A percentile compares a stretch with the other conserved stretches of the same genome.
Evolutionary conservation across 2,888 invertebrate genomes (phyloP).

Genomic region (Dasysyrphus albostriatus): DNA sequence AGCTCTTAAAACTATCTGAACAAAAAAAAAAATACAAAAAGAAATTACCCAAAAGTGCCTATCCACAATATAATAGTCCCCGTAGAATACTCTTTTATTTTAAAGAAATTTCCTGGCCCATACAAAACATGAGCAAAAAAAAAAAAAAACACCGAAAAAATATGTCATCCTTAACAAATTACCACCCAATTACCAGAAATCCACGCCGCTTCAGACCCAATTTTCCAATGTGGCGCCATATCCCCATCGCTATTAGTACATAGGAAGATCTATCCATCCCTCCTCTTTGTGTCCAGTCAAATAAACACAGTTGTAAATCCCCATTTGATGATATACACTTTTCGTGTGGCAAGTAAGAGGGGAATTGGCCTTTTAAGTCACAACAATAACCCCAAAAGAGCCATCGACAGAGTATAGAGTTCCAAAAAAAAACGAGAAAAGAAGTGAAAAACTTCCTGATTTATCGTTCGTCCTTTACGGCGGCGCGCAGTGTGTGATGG

Average conservation of each 20-base stretch:
- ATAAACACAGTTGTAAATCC: conserved; percentile 74
- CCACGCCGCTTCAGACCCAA: conserved; percentile 54
- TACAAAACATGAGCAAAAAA: conserved; percentile 15
- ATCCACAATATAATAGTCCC: conserved; percentile 23
- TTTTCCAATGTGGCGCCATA: conserved; percentile 45
- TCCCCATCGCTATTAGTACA: neutral
- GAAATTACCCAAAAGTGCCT: neutral
- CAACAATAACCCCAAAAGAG: conserved; percentile 77
- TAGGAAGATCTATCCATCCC: neutral
- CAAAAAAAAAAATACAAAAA: conserved; percentile 4
- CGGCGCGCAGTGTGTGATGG: conserved; percentile 22
- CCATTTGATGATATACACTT: conserved; percentile 73
- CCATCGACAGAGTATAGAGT: conserved; percentile 62
- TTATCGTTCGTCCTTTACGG: conserved; percentile 64
- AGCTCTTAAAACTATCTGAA: conserved; percentile 10
- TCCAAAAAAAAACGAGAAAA: conserved; percentile 40
- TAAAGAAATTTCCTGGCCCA: conserved; percentile 24
- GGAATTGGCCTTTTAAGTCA: conserved; percentile 75
- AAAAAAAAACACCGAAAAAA: too few species aligned
- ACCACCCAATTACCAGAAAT: conserved; percentile 72
- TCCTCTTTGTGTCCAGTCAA: conserved; percentile 55
- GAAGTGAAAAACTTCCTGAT: conserved; percentile 70
- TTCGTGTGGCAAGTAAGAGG: conserved; percentile 6
- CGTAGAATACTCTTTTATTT: conserved; percentile 10
- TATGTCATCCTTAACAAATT: conserved; percentile 63